phyloP scores from a whole-genome alignment of 2,888 invertebrate species.

The Gymnocheta viridis region DNA sequence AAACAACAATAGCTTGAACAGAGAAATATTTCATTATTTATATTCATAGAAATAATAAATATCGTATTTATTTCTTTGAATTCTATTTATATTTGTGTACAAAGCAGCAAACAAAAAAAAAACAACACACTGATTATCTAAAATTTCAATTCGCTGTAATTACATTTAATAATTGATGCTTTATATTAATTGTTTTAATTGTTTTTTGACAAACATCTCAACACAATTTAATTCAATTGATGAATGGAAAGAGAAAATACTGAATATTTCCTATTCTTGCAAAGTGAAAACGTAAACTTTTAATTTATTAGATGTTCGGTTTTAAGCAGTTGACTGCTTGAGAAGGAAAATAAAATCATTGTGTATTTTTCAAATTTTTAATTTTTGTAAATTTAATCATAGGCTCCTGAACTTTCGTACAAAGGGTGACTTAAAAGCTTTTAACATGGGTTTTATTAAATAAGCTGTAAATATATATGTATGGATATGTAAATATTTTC shows the following conservation, averaged over 20 bases:
- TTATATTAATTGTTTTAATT: neutral
- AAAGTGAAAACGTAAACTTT: neutral
- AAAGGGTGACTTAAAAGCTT: too few relatives aligned
- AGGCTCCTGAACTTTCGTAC: too few relatives aligned
- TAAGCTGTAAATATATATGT: too few relatives aligned
- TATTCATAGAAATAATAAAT: neutral
- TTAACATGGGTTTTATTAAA: too few relatives aligned
- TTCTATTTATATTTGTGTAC: neutral
- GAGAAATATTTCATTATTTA: neutral
- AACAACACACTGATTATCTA: neutral
- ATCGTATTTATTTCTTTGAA: neutral
- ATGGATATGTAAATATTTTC: too few relatives aligned
- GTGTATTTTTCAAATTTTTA: too few relatives aligned
- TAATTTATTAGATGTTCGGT: neutral
- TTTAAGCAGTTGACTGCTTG: neutral
- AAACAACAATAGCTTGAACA: conserved; percentile 2
- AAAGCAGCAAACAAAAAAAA: neutral
- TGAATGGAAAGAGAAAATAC: neutral
- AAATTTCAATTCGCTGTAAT: neutral
- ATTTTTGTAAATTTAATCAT: too few relatives aligned
- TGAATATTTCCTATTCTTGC: neutral
- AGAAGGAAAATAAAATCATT: too few relatives aligned
- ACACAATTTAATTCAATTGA: neutral
- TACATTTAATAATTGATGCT: neutral
- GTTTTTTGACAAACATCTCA: neutral